Evolutionary conservation across 2,797 vertebrate species (phyloP).

Genomic region (Graptemys geographica): DNA sequence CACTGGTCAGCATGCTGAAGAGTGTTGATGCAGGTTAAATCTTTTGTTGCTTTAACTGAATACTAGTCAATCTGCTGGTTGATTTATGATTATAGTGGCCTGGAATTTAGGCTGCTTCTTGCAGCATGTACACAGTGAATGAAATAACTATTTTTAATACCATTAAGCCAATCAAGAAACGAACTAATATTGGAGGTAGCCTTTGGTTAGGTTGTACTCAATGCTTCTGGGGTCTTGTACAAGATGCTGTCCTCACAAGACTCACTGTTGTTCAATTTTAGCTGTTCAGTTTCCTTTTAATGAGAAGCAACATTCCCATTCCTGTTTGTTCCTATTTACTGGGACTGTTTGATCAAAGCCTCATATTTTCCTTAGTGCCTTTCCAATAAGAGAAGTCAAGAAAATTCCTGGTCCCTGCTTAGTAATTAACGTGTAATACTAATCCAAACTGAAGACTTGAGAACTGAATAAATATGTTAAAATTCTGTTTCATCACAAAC

Average conservation of each 20-base stretch:
- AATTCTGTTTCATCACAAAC: too few species aligned
- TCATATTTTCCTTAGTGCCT: background rate
- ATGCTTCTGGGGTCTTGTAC: background rate
- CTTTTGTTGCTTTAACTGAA: background rate
- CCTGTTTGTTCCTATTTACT: background rate
- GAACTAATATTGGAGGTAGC: background rate
- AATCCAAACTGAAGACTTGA: background rate
- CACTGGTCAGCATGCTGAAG: slow-evolving; percentile 88
- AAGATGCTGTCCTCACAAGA: too few species aligned
- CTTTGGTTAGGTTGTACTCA: background rate
- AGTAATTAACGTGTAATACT: background rate
- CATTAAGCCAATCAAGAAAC: background rate
- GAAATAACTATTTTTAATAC: background rate
- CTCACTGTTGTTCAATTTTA: background rate
- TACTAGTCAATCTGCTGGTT: background rate
- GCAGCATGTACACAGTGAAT: accelerated
- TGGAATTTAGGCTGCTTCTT: background rate
- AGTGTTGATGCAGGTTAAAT: slow-evolving; percentile 49
- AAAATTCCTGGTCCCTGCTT: background rate
- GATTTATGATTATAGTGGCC: background rate
- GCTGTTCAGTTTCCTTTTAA: background rate
- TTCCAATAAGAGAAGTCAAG: background rate
- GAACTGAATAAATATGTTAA: background rate
- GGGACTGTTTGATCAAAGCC: background rate
- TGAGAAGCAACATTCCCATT: background rate